Conservation (phyloP, 2,797 vertebrate genomes). For the Oceanodroma leucorhoa region DNA sequence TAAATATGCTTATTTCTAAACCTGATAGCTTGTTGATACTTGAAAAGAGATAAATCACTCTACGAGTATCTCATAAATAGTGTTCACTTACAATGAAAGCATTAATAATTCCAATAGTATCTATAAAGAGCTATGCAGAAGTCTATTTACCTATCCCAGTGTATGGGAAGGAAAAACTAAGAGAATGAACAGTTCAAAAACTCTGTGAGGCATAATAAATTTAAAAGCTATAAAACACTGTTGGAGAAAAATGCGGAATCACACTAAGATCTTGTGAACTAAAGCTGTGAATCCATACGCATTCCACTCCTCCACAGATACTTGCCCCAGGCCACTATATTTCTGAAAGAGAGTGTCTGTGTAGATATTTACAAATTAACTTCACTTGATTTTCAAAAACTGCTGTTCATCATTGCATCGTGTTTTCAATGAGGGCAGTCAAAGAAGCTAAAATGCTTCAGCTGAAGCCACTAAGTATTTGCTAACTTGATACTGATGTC, state of each 20-base stretch:
- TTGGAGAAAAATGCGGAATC: background rate
- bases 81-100: background rate
- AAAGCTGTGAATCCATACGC: background rate
- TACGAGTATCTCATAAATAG: background rate
- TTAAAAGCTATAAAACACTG: background rate
- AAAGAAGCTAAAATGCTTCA: slow-evolving; percentile 2
- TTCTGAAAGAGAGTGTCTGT: background rate
- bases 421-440: background rate
- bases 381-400: slow-evolving; percentile 2
- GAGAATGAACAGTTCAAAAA: background rate
- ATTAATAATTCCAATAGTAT: background rate
- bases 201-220: background rate
- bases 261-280: background rate
- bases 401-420: background rate
- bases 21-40: slow-evolving; percentile 20
- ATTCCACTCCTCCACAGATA: background rate
- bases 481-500: slow-evolving; percentile 32
- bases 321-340: background rate
- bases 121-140: background rate
- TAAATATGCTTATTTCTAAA: slow-evolving; percentile 20
- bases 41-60: slow-evolving; percentile 46
- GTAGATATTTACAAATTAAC: slow-evolving; percentile 16
- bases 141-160: background rate
- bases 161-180: background rate
- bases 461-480: slow-evolving; percentile 29